These are phyloP conservation scores for Drosophila aldrichi DNA, from an alignment of 2,888 invertebrate genomes.

Conservation along the genomic window DNA sequence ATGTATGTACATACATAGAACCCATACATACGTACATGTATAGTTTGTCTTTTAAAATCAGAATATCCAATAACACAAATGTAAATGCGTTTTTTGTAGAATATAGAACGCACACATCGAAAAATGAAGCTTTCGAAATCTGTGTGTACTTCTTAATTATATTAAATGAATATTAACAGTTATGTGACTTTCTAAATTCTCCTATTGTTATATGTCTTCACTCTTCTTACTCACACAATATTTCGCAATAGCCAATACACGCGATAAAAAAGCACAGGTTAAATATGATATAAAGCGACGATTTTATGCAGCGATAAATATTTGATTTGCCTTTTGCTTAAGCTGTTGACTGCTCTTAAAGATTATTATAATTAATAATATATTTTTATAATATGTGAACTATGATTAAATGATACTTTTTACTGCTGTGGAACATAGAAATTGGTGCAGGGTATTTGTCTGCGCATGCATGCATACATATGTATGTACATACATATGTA, in stretches of 20 bases:
- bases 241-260: constrained; percentile 2
- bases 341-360: neutral
- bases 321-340: neutral
- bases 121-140: constrained; percentile 3
- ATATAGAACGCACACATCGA: neutral
- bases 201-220: neutral
- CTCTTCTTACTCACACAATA: constrained; percentile 1
- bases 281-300: neutral
- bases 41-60: neutral
- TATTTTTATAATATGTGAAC: neutral
- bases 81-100: too few relatives aligned
- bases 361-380: neutral
- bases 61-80: neutral
- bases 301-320: neutral
- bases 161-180: constrained; percentile 12
- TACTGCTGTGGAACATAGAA: neutral
- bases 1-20: too few relatives aligned
- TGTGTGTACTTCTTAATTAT: constrained; percentile 1
- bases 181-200: constrained; percentile 9
- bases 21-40: too few relatives aligned
- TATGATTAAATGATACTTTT: neutral
- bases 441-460: neutral
- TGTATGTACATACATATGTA: neutral
- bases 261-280: neutral
- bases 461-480: constrained; percentile 1